Percentiles rank a stretch among this genome's conserved stretches.
These are phyloP conservation scores for Drepana arcuata DNA, from an alignment of 1,140 invertebrate species.

Conservation along the genomic window DNA sequence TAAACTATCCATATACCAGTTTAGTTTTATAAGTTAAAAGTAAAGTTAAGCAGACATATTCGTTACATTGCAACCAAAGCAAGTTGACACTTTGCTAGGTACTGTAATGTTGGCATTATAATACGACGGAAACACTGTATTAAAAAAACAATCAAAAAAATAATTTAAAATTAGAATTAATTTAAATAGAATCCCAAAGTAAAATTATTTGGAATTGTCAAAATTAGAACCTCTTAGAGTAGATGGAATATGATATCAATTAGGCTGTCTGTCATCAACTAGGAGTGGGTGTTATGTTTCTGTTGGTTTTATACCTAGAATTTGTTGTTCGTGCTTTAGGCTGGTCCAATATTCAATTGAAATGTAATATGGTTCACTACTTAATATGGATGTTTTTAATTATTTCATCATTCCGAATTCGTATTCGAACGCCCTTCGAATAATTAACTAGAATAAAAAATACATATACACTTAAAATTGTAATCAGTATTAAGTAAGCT, in stretches of 20 bases:
- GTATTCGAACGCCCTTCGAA: no score
- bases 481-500: no score
- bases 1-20: no score
- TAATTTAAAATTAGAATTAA: not conserved
- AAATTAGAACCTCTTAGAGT: conserved; percentile 38
- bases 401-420: not conserved
- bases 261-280: conserved; percentile 39
- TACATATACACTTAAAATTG: no score
- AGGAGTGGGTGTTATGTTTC: conserved; percentile 17
- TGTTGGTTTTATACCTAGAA: conserved; percentile 17
- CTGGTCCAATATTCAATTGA: not conserved
- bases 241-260: conserved; percentile 42
- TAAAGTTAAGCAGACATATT: no score
- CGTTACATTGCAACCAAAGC: no score
- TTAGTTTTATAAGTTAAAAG: no score
- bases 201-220: conserved; percentile 10
- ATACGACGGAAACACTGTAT: no score
- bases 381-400: not conserved
- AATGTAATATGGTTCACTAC: not conserved
- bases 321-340: conserved; percentile 5
- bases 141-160: not conserved
- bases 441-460: no score
- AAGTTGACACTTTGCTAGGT: no score
- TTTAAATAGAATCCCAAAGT: not conserved
- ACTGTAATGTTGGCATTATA: no score